phyloP scores from a whole-genome alignment of 2,888 invertebrate genomes.

The Cheilosia scutellata region DNA sequence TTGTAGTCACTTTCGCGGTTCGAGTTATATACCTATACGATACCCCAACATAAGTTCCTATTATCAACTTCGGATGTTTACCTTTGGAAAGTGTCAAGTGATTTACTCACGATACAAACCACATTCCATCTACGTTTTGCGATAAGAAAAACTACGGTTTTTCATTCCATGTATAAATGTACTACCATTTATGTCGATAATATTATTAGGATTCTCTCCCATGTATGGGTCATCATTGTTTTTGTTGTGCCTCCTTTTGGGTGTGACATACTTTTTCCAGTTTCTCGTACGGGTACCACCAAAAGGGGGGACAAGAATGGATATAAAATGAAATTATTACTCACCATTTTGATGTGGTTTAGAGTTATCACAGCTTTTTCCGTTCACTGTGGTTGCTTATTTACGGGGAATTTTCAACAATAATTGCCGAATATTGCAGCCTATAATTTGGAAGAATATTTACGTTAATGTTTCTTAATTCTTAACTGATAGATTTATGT shows the following conservation, averaged over 20 bases:
- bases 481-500: conserved; percentile 42
- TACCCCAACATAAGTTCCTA: too few species aligned
- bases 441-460: background rate
- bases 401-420: conserved; percentile 18
- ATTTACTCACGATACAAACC: conserved; percentile 7
- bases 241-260: conserved; percentile 74
- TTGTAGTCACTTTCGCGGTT: too few species aligned
- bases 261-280: conserved; percentile 75
- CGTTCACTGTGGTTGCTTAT: conserved; percentile 29
- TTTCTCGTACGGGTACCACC: conserved; percentile 49
- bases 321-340: conserved; percentile 66
- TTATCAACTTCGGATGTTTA: conserved; percentile 28
- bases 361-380: conserved; percentile 71
- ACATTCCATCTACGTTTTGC: conserved; percentile 1
- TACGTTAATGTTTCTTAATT: background rate
- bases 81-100: conserved; percentile 17
- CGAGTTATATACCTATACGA: too few species aligned
- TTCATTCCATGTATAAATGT: background rate
- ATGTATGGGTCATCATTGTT: conserved; percentile 54
- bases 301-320: conserved; percentile 36
- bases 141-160: conserved; percentile 58
- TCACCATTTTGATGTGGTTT: conserved; percentile 74
- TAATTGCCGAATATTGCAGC: background rate
- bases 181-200: conserved; percentile 51
- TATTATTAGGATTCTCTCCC: conserved; percentile 17